Percentiles rank a stretch among this genome's conserved stretches.
Evolutionary conservation across 2,797 vertebrate genomes (phyloP).

Genomic region (Toxotes lorentzi): DNA sequence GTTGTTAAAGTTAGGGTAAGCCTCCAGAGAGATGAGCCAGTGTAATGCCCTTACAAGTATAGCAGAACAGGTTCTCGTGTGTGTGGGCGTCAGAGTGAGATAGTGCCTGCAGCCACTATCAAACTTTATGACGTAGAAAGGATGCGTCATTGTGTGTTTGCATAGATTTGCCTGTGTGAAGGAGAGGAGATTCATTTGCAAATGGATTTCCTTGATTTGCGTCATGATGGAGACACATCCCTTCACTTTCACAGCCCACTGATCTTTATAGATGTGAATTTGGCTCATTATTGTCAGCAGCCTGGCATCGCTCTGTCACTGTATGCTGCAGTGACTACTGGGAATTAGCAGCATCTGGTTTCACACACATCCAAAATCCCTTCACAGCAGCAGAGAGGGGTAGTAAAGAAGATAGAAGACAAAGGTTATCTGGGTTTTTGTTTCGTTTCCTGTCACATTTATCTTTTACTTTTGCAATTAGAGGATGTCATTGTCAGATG

Average conservation of each 20-base stretch:
- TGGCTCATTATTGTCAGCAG: constrained; percentile 35
- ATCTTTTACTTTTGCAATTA: background rate
- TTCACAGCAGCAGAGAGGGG: background rate
- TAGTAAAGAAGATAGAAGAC: background rate
- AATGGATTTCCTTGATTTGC: constrained; percentile 45
- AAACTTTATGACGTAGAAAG: constrained; percentile 65
- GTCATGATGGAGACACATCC: constrained; percentile 32
- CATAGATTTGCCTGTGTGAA: background rate
- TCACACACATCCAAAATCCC: constrained; percentile 17
- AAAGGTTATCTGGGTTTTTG: background rate
- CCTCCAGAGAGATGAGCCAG: background rate
- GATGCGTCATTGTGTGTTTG: constrained; percentile 52
- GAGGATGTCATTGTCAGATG: background rate
- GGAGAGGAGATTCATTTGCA: constrained; percentile 53
- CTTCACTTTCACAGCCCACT: constrained; percentile 35
- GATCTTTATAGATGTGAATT: constrained; percentile 60
- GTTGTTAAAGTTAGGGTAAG: background rate
- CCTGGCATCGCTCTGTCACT: background rate
- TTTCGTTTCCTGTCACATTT: background rate
- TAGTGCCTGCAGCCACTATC: constrained; percentile 37
- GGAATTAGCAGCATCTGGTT: constrained; percentile 34
- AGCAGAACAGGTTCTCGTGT: background rate
- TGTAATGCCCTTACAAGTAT: background rate
- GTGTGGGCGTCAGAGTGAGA: constrained; percentile 5
- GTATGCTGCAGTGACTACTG: constrained; percentile 11